Conservation (phyloP, 2,113 vertebrate species). For the Apodemus speciosus region DNA sequence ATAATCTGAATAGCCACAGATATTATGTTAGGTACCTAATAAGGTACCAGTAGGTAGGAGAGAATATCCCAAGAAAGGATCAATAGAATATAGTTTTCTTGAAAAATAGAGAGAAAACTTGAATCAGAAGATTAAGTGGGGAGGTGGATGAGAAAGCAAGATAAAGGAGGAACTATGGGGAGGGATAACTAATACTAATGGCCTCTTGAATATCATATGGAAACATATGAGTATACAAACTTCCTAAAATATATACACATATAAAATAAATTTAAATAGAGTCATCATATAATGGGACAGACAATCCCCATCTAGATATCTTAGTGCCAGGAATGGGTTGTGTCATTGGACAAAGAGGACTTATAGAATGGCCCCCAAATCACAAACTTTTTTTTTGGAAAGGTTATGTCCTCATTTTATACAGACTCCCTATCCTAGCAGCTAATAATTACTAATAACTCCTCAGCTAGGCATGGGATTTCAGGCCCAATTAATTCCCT, state of each 20-base stretch:
- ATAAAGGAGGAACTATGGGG: neutral
- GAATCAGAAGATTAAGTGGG: neutral
- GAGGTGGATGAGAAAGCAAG: neutral
- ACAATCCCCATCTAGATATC: neutral
- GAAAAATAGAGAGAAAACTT: neutral
- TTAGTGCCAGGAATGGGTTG: neutral
- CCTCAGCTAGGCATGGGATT: no score
- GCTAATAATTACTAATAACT: no score
- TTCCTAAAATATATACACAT: neutral
- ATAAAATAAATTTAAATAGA: neutral
- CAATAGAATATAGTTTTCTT: neutral
- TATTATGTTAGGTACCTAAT: neutral
- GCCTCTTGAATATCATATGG: neutral
- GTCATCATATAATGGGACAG: no score
- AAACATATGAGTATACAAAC: neutral
- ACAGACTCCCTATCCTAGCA: no score
- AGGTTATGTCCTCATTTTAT: no score
- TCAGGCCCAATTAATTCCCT: no score
- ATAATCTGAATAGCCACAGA: neutral
- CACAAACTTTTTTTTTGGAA: neutral
- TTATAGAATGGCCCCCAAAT: neutral
- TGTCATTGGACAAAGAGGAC: neutral
- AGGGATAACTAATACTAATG: neutral
- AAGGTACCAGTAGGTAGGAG: neutral
- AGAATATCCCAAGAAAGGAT: neutral